Conservation (phyloP, 1,140 invertebrate genomes). For the Caerostris extrusa region DNA sequence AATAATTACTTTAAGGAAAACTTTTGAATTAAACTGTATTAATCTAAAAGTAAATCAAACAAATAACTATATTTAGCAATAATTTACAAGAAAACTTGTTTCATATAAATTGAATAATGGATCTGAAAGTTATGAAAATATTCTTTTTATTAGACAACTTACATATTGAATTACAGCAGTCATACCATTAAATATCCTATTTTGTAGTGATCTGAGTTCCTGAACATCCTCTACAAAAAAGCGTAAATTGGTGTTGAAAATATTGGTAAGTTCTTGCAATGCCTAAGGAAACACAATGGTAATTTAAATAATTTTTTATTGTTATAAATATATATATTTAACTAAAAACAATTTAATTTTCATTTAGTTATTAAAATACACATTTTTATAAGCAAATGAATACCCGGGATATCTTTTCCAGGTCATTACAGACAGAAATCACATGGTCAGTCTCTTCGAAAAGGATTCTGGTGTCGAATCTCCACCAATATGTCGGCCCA, state of each 20-base stretch:
- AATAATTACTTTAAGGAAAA: too few relatives aligned
- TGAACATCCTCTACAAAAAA: conserved; percentile 50
- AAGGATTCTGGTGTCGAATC: conserved; percentile 51
- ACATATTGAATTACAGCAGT: conserved; percentile 63
- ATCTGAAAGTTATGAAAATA: too few relatives aligned
- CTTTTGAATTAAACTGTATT: too few relatives aligned
- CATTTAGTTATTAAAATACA: background rate
- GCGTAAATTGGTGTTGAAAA: conserved; percentile 61
- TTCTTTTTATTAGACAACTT: background rate
- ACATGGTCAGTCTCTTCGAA: conserved; percentile 64
- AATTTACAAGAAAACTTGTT: too few relatives aligned
- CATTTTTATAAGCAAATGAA: background rate
- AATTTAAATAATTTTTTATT: background rate
- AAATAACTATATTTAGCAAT: too few relatives aligned
- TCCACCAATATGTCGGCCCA: conserved; percentile 54
- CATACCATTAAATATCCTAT: conserved; percentile 65
- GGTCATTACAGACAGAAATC: conserved; percentile 29
- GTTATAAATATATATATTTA: background rate
- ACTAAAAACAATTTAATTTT: too few relatives aligned
- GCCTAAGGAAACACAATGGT: conserved; percentile 17
- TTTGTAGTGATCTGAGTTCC: background rate
- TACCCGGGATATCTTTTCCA: conserved; percentile 42
- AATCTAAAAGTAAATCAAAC: too few relatives aligned
- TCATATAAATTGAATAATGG: too few relatives aligned
- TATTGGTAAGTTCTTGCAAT: conserved; percentile 48